Base-by-base conservation (phyloP, 2,797 vertebrate genomes). In the Pteronotus mesoamericanus region DNA sequence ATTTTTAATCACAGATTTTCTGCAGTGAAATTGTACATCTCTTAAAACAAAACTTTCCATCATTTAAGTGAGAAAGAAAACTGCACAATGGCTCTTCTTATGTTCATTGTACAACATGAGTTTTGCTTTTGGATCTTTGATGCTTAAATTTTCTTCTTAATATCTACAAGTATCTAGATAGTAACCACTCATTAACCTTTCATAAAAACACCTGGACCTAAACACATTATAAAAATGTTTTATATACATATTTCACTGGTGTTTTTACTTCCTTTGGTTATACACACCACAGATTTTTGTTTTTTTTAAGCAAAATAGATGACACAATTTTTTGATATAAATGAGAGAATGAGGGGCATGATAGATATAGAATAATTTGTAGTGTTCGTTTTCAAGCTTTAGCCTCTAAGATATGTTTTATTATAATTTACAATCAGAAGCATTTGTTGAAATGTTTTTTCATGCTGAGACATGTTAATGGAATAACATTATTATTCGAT, bases 1-100 rank as follows among this genome's bases (percentile, higher is more conserved):
- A 64, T n/a, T 64, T 16, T n/a, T 64, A 98, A 98, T 98, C 98
- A 99, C 98, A 99, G 97, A 98, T 98, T 98, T 98, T 99, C 98
- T 98, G 97, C 98, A 98, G 98, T 98, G 98, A 98, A 90, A 98
- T 97, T 97, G 98, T 97, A 98, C 98, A 98, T 98, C 97, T 96
- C 96, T 97, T 98, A 96, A 96, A 98, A 97, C 96, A 98, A 98
- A 98, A 85, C 97, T 98, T 98, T 98, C 97, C 98, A 98, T 98
- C 97, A 98, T 98, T 72, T 71, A 37, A 88, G 46, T 88, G 22
- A 22, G 48, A 34, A 14, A 19, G 19, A 98, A 98, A 98, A 99
- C 98, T 98, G 98, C 99, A 99, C 89, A 98, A 98, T 97, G 97
- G 98, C 95, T 98, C 21, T 98, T 96, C 96, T 98, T 98, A 97